Evolutionary conservation across 2,888 invertebrate species (phyloP).

Genomic region (Leuctra nigra): DNA sequence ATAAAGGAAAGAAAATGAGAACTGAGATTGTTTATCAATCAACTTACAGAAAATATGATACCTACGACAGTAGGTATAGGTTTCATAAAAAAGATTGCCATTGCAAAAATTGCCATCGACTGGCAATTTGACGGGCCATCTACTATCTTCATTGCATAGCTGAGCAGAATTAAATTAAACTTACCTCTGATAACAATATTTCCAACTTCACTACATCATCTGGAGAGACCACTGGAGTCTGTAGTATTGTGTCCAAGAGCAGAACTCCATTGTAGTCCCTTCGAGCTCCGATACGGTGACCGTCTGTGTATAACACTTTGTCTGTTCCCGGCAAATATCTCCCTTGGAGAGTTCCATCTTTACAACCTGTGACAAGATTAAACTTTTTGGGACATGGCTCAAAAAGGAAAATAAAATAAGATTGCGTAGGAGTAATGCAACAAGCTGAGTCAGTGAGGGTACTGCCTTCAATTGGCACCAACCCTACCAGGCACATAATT

Average conservation of each 20-base stretch:
- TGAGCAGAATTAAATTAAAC: no score
- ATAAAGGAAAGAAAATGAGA: conserved; percentile 29
- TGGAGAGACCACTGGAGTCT: conserved; percentile 67
- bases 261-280: conserved; percentile 89
- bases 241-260: conserved; percentile 80
- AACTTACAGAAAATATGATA: no score
- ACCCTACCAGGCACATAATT: no score
- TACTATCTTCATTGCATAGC: no score
- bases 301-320: conserved; percentile 78
- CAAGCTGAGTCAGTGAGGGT: no score
- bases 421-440: no score
- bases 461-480: no score
- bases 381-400: background rate
- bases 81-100: no score
- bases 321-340: conserved; percentile 52
- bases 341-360: conserved; percentile 20
- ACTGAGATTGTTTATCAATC: no score
- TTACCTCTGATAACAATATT: conserved; percentile 78
- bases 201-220: conserved; percentile 79
- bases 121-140: no score
- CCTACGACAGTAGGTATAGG: no score
- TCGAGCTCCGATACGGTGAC: conserved; percentile 72
- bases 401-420: conserved; percentile 16
- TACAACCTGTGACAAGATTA: conserved; percentile 4
- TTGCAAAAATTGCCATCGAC: no score